A percentile compares a stretch with the other conserved stretches of the same genome.
Evolutionary conservation across 2,888 invertebrate species (phyloP).

Genomic region (Cephus pulcher): DNA sequence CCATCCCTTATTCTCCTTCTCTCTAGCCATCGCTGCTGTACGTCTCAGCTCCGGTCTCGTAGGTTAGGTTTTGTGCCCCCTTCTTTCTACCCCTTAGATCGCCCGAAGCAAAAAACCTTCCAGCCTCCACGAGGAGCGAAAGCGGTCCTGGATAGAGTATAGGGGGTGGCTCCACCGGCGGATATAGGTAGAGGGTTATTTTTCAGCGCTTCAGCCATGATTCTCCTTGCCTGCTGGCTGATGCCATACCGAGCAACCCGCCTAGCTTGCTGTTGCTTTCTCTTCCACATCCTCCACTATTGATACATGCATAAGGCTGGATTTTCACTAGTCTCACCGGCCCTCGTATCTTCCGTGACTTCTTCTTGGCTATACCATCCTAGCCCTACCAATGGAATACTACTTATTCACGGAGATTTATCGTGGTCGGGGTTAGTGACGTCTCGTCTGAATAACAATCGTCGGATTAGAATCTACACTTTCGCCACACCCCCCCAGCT

Average conservation of each 20-base stretch:
- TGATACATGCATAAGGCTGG: neutral
- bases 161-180: constrained; percentile 41
- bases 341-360: neutral
- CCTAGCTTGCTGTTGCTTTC: neutral
- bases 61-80: constrained; percentile 56
- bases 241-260: neutral
- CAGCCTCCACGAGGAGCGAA: constrained; percentile 44
- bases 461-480: neutral
- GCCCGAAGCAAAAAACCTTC: constrained; percentile 60
- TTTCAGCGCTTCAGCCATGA: constrained; percentile 52
- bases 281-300: neutral
- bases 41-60: constrained; percentile 57
- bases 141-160: constrained; percentile 37
- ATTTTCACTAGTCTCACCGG: neutral
- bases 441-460: neutral
- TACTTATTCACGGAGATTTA: constrained; percentile 23
- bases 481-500: neutral
- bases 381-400: neutral
- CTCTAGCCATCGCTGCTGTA: constrained; percentile 51
- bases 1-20: constrained; percentile 52
- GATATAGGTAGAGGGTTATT: constrained; percentile 56
- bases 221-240: constrained; percentile 31
- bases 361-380: neutral
- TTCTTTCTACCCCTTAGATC: constrained; percentile 43
- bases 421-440: constrained; percentile 23